These are phyloP conservation scores for Protodeltote pygarga DNA, from an alignment of 2,888 invertebrate species.

Conservation along the genomic window DNA sequence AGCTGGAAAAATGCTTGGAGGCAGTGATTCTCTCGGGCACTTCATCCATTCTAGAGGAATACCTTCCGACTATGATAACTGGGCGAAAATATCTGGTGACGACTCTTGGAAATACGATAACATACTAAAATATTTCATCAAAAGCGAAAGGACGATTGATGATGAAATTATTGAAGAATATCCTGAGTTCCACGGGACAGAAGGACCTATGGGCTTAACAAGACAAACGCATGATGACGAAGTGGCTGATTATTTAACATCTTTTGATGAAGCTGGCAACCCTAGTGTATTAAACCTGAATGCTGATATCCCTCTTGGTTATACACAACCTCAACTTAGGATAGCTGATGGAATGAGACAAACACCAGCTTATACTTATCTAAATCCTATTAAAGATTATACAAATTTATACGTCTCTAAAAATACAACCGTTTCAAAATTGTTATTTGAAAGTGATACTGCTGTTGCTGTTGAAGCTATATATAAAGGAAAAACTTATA, in stretches of 20 bases:
- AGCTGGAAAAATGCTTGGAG: constrained; percentile 33
- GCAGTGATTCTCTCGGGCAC: constrained; percentile 27
- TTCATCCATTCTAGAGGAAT: constrained; percentile 8
- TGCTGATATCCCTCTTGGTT: constrained; percentile 16
- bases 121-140: constrained; percentile 24
- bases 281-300: constrained; percentile 31
- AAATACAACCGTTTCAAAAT: constrained; percentile 31
- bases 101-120: constrained; percentile 25
- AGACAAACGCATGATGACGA: constrained; percentile 12
- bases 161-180: constrained; percentile 2
- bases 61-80: constrained; percentile 11
- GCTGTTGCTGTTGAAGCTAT: constrained; percentile 29
- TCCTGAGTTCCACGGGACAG: constrained; percentile 22
- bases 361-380: constrained; percentile 25
- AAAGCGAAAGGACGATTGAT: constrained; percentile 20
- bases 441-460: constrained; percentile 24
- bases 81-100: constrained; percentile 20
- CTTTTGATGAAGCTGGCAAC: constrained; percentile 36
- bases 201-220: constrained; percentile 28
- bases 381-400: constrained; percentile 13
- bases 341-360: constrained; percentile 28
- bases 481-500: constrained; percentile 14
- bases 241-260: constrained; percentile 13
- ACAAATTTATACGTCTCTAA: constrained; percentile 30
- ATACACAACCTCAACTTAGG: constrained; percentile 15